A percentile compares a stretch with the other conserved stretches of the same genome.
phyloP scores from a whole-genome alignment of 2,113 vertebrate genomes.

The Jacana jacana region DNA sequence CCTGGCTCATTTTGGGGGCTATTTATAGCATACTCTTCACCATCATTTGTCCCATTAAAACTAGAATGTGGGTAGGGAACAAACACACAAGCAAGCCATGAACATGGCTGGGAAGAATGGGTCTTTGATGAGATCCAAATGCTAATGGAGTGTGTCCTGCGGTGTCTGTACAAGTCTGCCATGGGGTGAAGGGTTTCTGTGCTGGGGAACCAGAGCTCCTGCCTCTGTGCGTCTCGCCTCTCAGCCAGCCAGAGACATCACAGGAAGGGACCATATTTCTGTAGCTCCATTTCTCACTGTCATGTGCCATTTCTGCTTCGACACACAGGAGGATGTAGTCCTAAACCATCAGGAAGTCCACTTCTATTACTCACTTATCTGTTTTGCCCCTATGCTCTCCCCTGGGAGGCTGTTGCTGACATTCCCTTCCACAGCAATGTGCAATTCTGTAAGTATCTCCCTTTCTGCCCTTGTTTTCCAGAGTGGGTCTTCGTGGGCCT shows the following conservation, averaged over 20 bases:
- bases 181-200: neutral
- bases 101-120: conserved; percentile 11
- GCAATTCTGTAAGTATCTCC: neutral
- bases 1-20: conserved; percentile 42
- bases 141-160: neutral
- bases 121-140: conserved; percentile 20
- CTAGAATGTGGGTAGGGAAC: conserved; percentile 1
- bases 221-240: neutral
- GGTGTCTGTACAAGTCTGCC: neutral
- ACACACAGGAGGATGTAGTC: neutral
- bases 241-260: neutral
- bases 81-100: conserved; percentile 16
- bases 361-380: neutral
- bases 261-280: neutral
- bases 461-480: conserved; percentile 69
- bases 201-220: neutral
- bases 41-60: conserved; percentile 26
- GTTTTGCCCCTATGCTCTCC: neutral
- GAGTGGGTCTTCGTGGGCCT: conserved; percentile 96
- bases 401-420: neutral
- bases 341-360: neutral
- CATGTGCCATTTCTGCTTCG: neutral
- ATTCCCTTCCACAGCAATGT: neutral
- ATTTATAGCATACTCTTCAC: conserved; percentile 53
- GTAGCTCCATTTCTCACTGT: neutral